phyloP scores from a whole-genome alignment of 2,888 invertebrate species.

The Lochmaea crataegi region DNA sequence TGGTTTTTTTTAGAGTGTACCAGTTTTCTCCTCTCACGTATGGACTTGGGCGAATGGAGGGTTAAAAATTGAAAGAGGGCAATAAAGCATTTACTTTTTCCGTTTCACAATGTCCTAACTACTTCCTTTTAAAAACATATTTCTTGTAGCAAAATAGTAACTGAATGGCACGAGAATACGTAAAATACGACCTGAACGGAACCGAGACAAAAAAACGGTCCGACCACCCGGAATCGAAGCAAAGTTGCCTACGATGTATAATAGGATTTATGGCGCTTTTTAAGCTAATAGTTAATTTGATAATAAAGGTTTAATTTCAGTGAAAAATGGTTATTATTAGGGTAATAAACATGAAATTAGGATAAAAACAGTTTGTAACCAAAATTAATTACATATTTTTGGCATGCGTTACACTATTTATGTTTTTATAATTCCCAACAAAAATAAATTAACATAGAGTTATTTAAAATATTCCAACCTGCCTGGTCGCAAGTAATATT shows the following conservation, averaged over 20 bases:
- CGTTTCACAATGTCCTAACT: neutral
- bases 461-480: too few relatives aligned
- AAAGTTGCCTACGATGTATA: neutral
- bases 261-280: neutral
- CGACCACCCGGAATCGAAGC: neutral
- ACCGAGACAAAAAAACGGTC: neutral
- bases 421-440: too few relatives aligned
- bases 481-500: too few relatives aligned
- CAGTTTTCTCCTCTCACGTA: neutral
- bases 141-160: slow-evolving; percentile 6
- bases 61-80: slow-evolving; percentile 1
- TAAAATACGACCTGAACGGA: too few relatives aligned
- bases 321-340: neutral
- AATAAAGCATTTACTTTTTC: slow-evolving; percentile 8
- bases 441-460: too few relatives aligned
- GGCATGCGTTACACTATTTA: too few relatives aligned
- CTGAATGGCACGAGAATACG: too few relatives aligned
- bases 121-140: slow-evolving; percentile 16
- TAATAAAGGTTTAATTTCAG: neutral
- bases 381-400: too few relatives aligned
- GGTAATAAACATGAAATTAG: neutral
- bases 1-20: neutral
- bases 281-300: slow-evolving; percentile 3
- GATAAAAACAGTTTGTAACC: too few relatives aligned
- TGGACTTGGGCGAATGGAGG: neutral